phyloP scores from a whole-genome alignment of 2,113 vertebrate species.

The Serranochromis macrocephalus region DNA sequence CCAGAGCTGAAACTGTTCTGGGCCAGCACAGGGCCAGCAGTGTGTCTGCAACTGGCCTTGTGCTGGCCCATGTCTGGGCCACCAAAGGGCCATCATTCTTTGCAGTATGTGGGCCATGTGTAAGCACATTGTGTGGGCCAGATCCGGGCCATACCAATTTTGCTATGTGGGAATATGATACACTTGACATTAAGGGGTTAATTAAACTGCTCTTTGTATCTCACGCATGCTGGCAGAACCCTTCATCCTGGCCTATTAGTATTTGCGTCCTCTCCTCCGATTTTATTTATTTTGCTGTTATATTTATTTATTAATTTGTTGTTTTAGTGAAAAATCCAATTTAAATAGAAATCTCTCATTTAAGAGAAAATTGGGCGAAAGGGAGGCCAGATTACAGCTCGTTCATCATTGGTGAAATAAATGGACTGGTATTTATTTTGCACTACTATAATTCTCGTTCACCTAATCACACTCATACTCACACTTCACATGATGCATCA shows the following conservation, averaged over 20 bases:
- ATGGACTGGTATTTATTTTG: not conserved
- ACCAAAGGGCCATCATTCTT: rapidly evolving
- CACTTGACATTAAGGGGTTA: not conserved
- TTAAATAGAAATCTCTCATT: not conserved
- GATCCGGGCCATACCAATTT: rapidly evolving
- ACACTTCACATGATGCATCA: not conserved
- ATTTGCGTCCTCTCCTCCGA: rapidly evolving
- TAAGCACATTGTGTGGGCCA: not conserved
- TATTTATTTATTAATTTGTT: not conserved
- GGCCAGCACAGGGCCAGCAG: not conserved
- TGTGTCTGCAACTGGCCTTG: not conserved
- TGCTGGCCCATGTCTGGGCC: not conserved
- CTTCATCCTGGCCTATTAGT: not conserved
- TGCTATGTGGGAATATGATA: not conserved
- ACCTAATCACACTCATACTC: not conserved
- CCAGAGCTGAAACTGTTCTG: not conserved
- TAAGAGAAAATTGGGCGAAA: not conserved
- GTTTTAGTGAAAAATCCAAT: not conserved
- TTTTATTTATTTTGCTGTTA: not conserved
- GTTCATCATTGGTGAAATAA: not conserved
- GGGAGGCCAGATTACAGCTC: not conserved
- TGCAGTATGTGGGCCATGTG: not conserved
- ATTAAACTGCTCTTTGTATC: not conserved
- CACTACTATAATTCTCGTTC: rapidly evolving
- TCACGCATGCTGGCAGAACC: not conserved